Evolutionary conservation across 37 sponge, comb jelly and placozoan species (phyloP).

Genomic region (Mnemiopsis leidyi): DNA sequence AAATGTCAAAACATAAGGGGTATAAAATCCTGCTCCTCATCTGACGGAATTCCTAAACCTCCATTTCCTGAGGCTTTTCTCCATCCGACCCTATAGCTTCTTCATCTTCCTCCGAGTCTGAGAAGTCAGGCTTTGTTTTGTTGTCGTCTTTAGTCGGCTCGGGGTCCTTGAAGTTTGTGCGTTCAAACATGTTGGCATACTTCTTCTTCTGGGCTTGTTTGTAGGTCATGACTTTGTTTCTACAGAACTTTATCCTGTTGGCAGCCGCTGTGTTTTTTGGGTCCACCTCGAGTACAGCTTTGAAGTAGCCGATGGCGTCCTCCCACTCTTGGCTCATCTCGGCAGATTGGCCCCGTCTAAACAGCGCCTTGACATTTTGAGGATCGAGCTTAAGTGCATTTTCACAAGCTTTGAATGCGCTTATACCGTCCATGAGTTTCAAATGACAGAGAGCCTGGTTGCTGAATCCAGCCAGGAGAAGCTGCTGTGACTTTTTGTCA

Average conservation of each 20-base stretch:
- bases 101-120: conserved; percentile 33
- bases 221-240: conserved; percentile 67
- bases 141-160: neutral
- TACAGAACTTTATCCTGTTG: conserved; percentile 28
- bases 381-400: conserved; percentile 74
- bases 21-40: neutral
- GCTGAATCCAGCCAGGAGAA: conserved; percentile 42
- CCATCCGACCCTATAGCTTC: conserved; percentile 5
- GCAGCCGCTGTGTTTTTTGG: conserved; percentile 82
- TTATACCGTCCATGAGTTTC: conserved; percentile 70
- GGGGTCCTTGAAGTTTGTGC: conserved; percentile 62
- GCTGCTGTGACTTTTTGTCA: conserved; percentile 47
- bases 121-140: conserved; percentile 51
- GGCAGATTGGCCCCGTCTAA: conserved; percentile 85
- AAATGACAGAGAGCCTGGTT: conserved; percentile 82
- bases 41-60: neutral
- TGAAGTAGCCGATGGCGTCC: conserved; percentile 77
- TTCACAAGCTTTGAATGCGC: conserved; percentile 73
- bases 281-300: conserved; percentile 81
- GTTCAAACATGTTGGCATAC: conserved; percentile 85
- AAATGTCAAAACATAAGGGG: no score
- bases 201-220: conserved; percentile 74
- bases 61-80: neutral
- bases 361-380: conserved; percentile 84
- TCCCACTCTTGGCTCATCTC: conserved; percentile 76